Evolutionary conservation across 2,888 invertebrate species (phyloP).

Genomic region (Idaea biselata): DNA sequence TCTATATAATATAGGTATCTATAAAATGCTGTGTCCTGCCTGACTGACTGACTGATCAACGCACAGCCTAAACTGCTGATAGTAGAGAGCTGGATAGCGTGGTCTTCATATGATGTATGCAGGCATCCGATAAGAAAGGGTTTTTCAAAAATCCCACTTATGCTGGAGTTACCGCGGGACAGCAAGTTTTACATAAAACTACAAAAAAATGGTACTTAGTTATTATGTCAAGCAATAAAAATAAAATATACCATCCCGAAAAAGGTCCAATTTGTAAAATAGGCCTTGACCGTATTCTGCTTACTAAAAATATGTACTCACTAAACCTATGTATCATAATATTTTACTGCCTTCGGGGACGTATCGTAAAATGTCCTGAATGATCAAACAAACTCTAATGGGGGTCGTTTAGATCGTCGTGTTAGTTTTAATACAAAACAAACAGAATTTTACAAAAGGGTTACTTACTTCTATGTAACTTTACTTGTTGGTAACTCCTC

Average conservation of each 20-base stretch:
- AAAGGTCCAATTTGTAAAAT: neutral
- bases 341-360: conserved; percentile 37
- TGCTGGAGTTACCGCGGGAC: too few relatives aligned
- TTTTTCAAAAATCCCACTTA: too few relatives aligned
- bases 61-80: too few relatives aligned
- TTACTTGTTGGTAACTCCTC: neutral
- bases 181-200: too few relatives aligned
- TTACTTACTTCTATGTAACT: neutral
- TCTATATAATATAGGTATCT: too few relatives aligned
- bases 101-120: too few relatives aligned
- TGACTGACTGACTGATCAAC: too few relatives aligned
- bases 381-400: conserved; percentile 39
- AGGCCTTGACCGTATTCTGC: neutral
- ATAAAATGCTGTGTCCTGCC: too few relatives aligned
- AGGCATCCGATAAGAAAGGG: too few relatives aligned
- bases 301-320: conserved; percentile 3
- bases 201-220: too few relatives aligned
- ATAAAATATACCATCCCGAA: neutral
- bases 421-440: conserved; percentile 22
- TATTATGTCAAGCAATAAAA: neutral
- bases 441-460: neutral
- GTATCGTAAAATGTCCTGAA: conserved; percentile 47
- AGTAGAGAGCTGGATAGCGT: too few relatives aligned
- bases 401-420: conserved; percentile 35
- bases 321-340: conserved; percentile 27